Conservation (phyloP, 2,888 invertebrate genomes). For the Erpobdella octoculata region DNA sequence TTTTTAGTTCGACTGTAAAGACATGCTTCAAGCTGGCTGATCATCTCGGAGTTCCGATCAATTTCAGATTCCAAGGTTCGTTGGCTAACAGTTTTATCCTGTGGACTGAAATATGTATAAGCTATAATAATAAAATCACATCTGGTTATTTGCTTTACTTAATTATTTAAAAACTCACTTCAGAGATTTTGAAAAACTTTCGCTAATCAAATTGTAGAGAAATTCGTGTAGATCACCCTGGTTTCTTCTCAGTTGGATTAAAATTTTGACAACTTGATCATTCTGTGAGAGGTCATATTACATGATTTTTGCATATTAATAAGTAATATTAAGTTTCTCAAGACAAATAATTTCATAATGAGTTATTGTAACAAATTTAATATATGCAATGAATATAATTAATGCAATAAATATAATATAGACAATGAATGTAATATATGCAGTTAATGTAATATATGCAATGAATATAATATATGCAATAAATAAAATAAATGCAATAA, state of each 20-base stretch:
- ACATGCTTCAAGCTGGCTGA: not conserved
- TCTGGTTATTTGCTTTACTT: no score
- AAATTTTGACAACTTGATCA: conserved; percentile 1
- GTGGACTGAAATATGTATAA: no score
- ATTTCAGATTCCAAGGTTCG: no score
- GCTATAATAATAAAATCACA: no score
- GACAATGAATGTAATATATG: no score
- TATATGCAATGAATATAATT: not conserved
- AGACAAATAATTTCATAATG: not conserved
- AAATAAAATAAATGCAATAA: no score
- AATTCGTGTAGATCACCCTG: not conserved
- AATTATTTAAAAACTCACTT: no score
- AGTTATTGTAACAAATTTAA: not conserved
- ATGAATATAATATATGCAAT: no score
- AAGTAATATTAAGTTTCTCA: no score
- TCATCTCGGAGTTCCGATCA: not conserved
- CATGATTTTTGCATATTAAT: not conserved
- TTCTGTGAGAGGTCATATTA: not conserved
- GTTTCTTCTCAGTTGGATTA: conserved; percentile 11
- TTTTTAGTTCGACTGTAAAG: not conserved
- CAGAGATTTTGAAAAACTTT: not conserved
- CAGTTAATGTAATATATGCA: no score
- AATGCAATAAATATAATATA: not conserved
- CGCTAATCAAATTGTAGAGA: not conserved
- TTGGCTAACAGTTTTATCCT: no score